phyloP scores from a whole-genome alignment of 2,888 invertebrate species.

The Drosophila fulvimacula region DNA sequence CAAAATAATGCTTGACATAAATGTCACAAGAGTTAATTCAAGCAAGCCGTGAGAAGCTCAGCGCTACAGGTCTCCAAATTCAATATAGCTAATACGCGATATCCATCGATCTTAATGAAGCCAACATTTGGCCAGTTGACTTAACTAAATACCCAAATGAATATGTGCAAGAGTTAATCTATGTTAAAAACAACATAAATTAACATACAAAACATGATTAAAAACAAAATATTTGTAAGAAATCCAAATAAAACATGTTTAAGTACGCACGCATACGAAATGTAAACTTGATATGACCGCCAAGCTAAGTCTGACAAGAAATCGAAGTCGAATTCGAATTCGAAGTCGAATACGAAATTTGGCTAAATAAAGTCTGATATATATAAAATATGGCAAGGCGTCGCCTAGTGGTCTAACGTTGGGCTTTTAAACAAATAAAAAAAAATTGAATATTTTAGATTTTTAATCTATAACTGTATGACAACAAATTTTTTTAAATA shows the following conservation, averaged over 20 bases:
- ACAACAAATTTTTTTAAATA: neutral
- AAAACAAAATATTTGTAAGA: neutral
- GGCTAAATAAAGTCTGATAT: neutral
- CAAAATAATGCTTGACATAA: too few species aligned
- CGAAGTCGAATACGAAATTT: neutral
- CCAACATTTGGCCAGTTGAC: neutral
- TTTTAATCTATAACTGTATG: neutral
- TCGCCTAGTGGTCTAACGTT: neutral
- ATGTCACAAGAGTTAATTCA: too few species aligned
- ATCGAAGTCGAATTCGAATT: neutral
- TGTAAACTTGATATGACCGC: neutral
- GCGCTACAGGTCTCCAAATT: too few species aligned
- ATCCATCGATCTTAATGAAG: neutral
- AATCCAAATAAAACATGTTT: neutral
- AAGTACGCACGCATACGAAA: neutral
- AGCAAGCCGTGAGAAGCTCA: too few species aligned
- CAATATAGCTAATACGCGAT: too few species aligned
- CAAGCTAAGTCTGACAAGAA: neutral
- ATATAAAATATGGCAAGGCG: neutral
- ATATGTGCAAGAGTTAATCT: neutral
- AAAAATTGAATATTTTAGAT: neutral
- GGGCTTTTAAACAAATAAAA: neutral
- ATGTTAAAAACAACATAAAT: constrained; percentile 1
- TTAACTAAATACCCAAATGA: neutral
- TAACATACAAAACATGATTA: neutral